Evolutionary conservation across 2,888 invertebrate species (phyloP).

Genomic region (Drosophila gaucha): DNA sequence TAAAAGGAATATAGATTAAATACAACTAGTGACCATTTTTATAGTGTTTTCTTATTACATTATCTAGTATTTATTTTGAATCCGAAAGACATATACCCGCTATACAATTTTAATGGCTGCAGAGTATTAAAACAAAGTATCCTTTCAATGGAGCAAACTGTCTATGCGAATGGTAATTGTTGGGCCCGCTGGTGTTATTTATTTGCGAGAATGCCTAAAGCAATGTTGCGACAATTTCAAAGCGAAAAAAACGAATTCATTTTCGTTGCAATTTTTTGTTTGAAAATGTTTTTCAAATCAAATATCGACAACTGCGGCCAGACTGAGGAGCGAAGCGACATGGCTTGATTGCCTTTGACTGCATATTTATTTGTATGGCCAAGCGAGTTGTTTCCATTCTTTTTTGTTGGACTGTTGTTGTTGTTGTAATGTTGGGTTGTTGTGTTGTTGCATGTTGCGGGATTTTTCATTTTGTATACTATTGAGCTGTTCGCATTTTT

Average conservation of each 20-base stretch:
- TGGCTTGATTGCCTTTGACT: conserved; percentile 79
- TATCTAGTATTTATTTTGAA: too few relatives aligned
- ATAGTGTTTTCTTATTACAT: too few relatives aligned
- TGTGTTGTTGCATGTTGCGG: conserved; percentile 42
- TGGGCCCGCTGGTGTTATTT: conserved; percentile 55
- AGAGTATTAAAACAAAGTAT: conserved; percentile 43
- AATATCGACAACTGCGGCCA: conserved; percentile 74
- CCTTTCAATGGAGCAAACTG: conserved; percentile 50
- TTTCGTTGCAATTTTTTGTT: conserved; percentile 61
- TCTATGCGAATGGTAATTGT: conserved; percentile 61
- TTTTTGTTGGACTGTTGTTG: conserved; percentile 22
- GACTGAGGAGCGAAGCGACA: conserved; percentile 36
- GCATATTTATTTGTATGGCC: conserved; percentile 75
- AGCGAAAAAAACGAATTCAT: conserved; percentile 43
- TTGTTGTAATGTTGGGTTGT: conserved; percentile 27
- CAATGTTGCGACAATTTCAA: conserved; percentile 58
- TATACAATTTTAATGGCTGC: background rate
- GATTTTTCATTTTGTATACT: conserved; percentile 57
- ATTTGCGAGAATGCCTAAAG: conserved; percentile 55
- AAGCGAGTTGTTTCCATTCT: conserved; percentile 23
- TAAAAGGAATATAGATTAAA: too few relatives aligned
- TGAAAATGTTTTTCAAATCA: conserved; percentile 79
- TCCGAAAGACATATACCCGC: too few relatives aligned
- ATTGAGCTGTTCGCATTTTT: conserved; percentile 62
- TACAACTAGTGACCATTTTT: too few relatives aligned